These are phyloP conservation scores for Neosalanx taihuensis DNA, from an alignment of 2,797 vertebrate genomes.

Conservation along the genomic window DNA sequence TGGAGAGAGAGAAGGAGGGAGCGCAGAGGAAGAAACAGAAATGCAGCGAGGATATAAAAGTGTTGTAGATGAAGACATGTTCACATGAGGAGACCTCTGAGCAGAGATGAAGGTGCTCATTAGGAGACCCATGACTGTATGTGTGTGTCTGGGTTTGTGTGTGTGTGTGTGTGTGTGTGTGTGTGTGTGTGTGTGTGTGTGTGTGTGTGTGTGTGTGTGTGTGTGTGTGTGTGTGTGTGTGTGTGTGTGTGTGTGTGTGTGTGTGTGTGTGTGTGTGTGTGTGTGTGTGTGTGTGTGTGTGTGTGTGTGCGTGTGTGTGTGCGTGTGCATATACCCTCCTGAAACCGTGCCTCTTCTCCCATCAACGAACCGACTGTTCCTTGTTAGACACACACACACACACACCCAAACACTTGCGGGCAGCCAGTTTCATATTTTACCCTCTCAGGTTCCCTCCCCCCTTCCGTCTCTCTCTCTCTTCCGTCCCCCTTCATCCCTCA, in stretches of 20 bases:
- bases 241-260: too few relatives aligned
- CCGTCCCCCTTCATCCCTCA: too few relatives aligned
- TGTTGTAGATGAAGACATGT: constrained; percentile 32
- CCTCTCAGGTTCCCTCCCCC: too few relatives aligned
- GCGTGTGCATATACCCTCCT: too few relatives aligned
- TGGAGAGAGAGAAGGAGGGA: not conserved
- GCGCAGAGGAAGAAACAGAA: not conserved
- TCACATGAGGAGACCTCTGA: constrained; percentile 4
- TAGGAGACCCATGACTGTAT: constrained; percentile 3
- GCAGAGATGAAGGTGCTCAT: constrained; percentile 17
- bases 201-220: constrained; percentile 8
- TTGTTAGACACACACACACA: too few relatives aligned
- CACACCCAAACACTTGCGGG: too few relatives aligned
- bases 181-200: constrained; percentile 12
- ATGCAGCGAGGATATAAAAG: constrained; percentile 11
- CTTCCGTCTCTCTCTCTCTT: too few relatives aligned
- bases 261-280: not conserved
- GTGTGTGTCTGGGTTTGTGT: constrained; percentile 12
- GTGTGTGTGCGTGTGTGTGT: not conserved
- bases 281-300: not conserved
- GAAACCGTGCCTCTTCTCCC: too few relatives aligned
- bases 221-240: not conserved
- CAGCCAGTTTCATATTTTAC: too few relatives aligned
- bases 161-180: constrained; percentile 15
- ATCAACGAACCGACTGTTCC: too few relatives aligned